Evolutionary conservation across 2,113 vertebrate genomes (phyloP).

Genomic region (Tamias sibiricus): DNA sequence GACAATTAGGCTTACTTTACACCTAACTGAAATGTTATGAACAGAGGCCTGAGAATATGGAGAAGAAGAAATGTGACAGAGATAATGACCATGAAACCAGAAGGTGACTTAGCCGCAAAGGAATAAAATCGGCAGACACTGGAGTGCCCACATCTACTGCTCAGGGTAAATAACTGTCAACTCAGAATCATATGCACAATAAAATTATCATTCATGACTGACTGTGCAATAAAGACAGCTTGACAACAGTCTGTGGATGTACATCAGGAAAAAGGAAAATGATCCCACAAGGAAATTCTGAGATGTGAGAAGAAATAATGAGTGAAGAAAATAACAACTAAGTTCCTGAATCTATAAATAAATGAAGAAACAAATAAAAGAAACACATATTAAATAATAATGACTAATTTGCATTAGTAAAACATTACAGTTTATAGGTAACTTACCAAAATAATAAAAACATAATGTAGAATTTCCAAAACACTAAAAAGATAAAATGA

Average conservation of each 20-base stretch:
- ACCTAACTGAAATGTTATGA: neutral
- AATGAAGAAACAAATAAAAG: neutral
- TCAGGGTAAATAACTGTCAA: neutral
- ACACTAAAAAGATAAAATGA: neutral
- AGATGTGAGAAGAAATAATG: neutral
- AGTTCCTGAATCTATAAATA: neutral
- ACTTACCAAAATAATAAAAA: neutral
- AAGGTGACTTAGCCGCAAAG: neutral
- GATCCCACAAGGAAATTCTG: neutral
- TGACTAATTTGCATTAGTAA: neutral
- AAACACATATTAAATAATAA: neutral
- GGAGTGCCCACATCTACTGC: neutral
- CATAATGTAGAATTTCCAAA: neutral
- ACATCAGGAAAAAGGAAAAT: neutral
- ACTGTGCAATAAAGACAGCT: neutral
- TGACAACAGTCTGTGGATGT: neutral
- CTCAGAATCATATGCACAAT: neutral
- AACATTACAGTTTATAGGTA: neutral
- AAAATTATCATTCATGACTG: neutral
- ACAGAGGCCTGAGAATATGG: neutral
- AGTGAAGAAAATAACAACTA: neutral
- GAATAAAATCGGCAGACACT: neutral
- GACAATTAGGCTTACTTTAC: neutral
- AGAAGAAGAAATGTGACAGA: neutral
- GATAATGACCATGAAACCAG: neutral